Evolutionary conservation across 2,888 invertebrate species (phyloP), one percentile per base, ranked within the genome.

Genomic region (Zygothrica quintamaculata): DNA sequence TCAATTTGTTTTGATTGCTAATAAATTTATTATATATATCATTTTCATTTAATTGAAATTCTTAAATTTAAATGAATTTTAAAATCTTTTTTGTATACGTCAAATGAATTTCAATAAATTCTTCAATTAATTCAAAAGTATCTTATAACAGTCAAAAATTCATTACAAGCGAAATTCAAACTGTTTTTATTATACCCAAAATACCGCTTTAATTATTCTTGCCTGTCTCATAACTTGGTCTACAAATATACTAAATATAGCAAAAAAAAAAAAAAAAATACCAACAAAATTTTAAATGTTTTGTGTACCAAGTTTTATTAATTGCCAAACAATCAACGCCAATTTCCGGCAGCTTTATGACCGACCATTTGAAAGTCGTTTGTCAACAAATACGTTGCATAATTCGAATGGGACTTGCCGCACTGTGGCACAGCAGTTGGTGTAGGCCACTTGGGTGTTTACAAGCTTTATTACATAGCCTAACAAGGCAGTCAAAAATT

Each of bases 361-460:
- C 55, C 73, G 57, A 59, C 67, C 75, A 82, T 87, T 84, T 74
- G 72, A 60, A 79, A 77, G 77, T 77, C 75, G 75, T 87, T 87
- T 85, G 87, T 85, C 82, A 87, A 84, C 79, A 87, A 81, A 85
- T 85, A 67, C 68, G 80, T 50, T 64, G 71, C 80, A 84, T 84
- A 74, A 70, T 74, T 79, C 68, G 62, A 40, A 65, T 50, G 47
- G 26, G 43, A 53, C 33, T 33, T 25, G 31, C 15, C 22, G 15
- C 11, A 42, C 36, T 18, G 6, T 5, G 9, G 29, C 4, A 7
- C 2, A 9, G 29, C 9, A n/a, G 29, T 8, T 5, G 29, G 29
- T 5, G 46, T 26, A 13, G 34, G 37, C 40, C 43, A 22, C 42
- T 56, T 61, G 60, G 39, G 40, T 65, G 60, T 65, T 78, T 72